Percentiles rank a stretch among this genome's conserved stretches.
Conservation (phyloP, 2,888 invertebrate species). For the Cephus pygmeus region DNA sequence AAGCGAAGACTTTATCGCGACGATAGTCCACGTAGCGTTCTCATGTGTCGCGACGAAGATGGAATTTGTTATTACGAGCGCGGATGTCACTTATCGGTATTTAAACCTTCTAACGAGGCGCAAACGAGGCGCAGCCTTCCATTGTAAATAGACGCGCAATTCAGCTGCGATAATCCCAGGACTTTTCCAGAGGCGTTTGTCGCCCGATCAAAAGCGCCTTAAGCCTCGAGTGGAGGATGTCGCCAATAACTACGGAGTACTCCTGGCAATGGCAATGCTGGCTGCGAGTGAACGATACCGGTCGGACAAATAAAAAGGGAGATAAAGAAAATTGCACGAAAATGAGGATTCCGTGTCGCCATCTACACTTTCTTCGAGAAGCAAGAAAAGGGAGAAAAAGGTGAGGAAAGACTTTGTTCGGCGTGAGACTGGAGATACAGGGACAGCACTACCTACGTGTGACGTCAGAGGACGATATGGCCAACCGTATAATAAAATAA, state of each 20-base stretch:
- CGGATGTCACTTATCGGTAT: constrained; percentile 1
- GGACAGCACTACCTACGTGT: neutral
- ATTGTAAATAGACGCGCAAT: neutral
- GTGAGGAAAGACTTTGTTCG: neutral
- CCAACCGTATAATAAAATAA: neutral
- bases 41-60: neutral
- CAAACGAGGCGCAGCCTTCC: neutral
- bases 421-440: neutral
- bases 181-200: too few relatives aligned
- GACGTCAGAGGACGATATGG: neutral
- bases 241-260: too few relatives aligned
- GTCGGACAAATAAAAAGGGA: neutral
- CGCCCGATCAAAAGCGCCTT: too few relatives aligned
- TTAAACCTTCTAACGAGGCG: neutral
- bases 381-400: neutral
- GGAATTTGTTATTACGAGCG: neutral
- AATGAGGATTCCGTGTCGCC: neutral
- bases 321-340: neutral
- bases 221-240: too few relatives aligned
- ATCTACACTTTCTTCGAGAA: neutral
- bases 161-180: too few relatives aligned
- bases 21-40: neutral
- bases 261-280: too few relatives aligned
- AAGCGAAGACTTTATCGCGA: neutral
- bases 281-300: neutral